Evolutionary conservation across 1,140 invertebrate species (phyloP).

Genomic region (Penaeus chinensis): DNA sequence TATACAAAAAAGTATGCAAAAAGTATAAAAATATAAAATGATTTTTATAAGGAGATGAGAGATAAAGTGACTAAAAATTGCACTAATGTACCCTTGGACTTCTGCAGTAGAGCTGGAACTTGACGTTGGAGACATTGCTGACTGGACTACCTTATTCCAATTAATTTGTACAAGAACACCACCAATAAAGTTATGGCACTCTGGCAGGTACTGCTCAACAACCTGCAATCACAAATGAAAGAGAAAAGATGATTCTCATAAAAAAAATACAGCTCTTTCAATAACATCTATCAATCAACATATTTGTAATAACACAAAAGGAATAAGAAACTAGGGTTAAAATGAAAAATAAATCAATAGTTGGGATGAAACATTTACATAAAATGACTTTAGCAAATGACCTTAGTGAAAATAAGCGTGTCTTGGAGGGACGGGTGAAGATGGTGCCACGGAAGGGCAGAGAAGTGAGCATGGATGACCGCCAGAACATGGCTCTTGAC

Average conservation of each 20-base stretch:
- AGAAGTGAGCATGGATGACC: slow-evolving; percentile 77
- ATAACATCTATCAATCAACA: too few species aligned
- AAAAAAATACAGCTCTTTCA: slow-evolving; percentile 22
- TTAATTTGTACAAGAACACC: slow-evolving; percentile 77
- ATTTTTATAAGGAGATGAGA: too few species aligned
- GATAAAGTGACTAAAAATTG: not conserved
- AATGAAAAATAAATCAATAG: not conserved
- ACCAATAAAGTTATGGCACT: slow-evolving; percentile 79
- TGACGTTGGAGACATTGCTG: slow-evolving; percentile 62
- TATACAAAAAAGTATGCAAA: not conserved
- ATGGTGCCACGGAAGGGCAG: slow-evolving; percentile 79
- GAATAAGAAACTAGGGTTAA: not conserved
- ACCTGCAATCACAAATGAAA: slow-evolving; percentile 66
- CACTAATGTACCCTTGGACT: not conserved
- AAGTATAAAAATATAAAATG: not conserved
- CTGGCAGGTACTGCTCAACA: slow-evolving; percentile 77
- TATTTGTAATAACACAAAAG: too few species aligned
- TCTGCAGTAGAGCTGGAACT: slow-evolving; percentile 63
- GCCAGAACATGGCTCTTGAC: slow-evolving; percentile 78
- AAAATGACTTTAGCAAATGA: slow-evolving; percentile 64
- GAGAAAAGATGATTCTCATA: slow-evolving; percentile 23
- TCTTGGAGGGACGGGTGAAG: slow-evolving; percentile 78
- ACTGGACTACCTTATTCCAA: slow-evolving; percentile 71
- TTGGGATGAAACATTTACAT: not conserved
- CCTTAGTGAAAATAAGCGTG: slow-evolving; percentile 79